phyloP scores from a whole-genome alignment of 2,888 invertebrate genomes.

The Rhopalosiphum nymphaeae region DNA sequence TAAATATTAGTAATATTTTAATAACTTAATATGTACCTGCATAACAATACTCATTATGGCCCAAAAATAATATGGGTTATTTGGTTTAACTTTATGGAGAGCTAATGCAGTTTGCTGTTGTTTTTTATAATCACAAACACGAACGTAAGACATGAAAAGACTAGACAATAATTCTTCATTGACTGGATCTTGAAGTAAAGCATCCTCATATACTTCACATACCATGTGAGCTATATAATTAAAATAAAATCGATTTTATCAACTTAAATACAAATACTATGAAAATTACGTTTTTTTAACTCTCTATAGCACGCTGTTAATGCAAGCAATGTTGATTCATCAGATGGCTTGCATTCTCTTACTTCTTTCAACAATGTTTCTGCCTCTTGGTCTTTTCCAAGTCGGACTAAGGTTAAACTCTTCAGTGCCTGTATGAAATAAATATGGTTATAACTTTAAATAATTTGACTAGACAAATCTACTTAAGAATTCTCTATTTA shows the following conservation, averaged over 20 bases:
- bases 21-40: slow-evolving; percentile 77
- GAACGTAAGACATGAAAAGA: slow-evolving; percentile 95
- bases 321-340: slow-evolving; percentile 94
- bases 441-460: neutral
- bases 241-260: neutral
- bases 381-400: slow-evolving; percentile 88
- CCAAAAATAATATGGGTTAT: slow-evolving; percentile 98
- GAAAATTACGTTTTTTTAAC: slow-evolving; percentile 86
- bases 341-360: slow-evolving; percentile 84
- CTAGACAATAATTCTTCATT: slow-evolving; percentile 95
- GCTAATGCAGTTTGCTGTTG: slow-evolving; percentile 92
- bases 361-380: slow-evolving; percentile 81
- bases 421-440: slow-evolving; percentile 79
- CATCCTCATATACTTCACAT: slow-evolving; percentile 89
- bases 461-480: neutral
- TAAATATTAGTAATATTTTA: neutral
- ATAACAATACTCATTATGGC: slow-evolving; percentile 96
- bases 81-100: slow-evolving; percentile 90
- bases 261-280: neutral
- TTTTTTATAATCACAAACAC: slow-evolving; percentile 88
- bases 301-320: slow-evolving; percentile 96
- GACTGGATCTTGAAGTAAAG: slow-evolving; percentile 85
- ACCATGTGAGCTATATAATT: slow-evolving; percentile 84
- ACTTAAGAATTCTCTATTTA: neutral
- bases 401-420: slow-evolving; percentile 88